Conservation (phyloP, 2,888 invertebrate species). For the Orthonevra nobilis region DNA sequence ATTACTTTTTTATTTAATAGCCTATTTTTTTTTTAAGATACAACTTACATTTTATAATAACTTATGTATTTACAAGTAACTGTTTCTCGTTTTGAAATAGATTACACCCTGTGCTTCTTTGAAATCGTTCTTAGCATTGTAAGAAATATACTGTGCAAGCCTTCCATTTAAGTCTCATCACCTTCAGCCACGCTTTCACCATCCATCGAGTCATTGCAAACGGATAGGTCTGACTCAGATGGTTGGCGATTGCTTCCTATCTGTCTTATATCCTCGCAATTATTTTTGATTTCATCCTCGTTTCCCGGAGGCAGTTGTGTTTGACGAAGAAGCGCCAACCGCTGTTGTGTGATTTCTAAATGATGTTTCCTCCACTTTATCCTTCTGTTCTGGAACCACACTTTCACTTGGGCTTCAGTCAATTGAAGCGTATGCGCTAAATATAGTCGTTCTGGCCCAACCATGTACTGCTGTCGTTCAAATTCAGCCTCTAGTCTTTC, state of each 20-base stretch:
- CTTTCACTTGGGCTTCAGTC: slow-evolving; percentile 86
- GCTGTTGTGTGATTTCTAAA: slow-evolving; percentile 93
- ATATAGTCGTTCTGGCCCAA: slow-evolving; percentile 95
- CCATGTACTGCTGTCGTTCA: slow-evolving; percentile 98
- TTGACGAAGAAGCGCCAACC: slow-evolving; percentile 83
- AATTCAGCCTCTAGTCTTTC: slow-evolving; percentile 97
- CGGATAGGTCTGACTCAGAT: slow-evolving; percentile 79
- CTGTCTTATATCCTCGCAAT: slow-evolving; percentile 71
- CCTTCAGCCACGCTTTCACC: slow-evolving; percentile 78
- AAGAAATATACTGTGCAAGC: slow-evolving; percentile 72
- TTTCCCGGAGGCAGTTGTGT: slow-evolving; percentile 76
- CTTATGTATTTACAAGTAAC: slow-evolving; percentile 60
- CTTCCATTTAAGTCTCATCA: slow-evolving; percentile 73
- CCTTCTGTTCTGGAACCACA: slow-evolving; percentile 95
- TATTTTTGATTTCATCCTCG: slow-evolving; percentile 75
- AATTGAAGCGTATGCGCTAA: slow-evolving; percentile 84
- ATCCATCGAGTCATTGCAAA: slow-evolving; percentile 80
- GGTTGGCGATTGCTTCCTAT: slow-evolving; percentile 56
- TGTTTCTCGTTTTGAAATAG: slow-evolving; percentile 38
- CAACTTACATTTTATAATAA: slow-evolving; percentile 41
- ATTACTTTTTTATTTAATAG: no score
- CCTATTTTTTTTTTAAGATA: no score
- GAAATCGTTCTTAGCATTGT: slow-evolving; percentile 40
- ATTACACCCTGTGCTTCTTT: slow-evolving; percentile 61
- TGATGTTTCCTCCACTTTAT: slow-evolving; percentile 97